phyloP scores from a whole-genome alignment of 2,888 invertebrate species.

The Agrotis ipsilon region DNA sequence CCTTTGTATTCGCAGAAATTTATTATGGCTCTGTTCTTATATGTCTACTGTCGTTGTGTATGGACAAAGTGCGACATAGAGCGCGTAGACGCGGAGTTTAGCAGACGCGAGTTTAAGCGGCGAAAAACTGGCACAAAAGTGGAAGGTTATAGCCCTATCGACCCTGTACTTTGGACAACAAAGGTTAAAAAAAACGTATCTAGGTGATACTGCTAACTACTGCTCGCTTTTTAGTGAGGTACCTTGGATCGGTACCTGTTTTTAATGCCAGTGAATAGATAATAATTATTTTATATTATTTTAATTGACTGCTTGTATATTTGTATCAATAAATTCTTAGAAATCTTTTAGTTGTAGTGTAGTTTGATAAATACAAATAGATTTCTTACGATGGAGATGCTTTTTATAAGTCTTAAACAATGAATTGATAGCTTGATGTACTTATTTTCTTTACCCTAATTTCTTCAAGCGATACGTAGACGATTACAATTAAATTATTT shows the following conservation, averaged over 20 bases:
- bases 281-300: background rate
- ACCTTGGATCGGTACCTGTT: background rate
- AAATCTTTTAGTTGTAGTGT: background rate
- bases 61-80: too few relatives aligned
- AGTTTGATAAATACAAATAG: too few relatives aligned
- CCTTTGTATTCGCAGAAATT: background rate
- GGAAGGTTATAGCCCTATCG: too few relatives aligned
- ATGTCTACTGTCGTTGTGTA: background rate
- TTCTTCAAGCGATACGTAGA: too few relatives aligned
- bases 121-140: too few relatives aligned
- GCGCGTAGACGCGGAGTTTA: too few relatives aligned
- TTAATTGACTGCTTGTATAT: slow-evolving; percentile 20
- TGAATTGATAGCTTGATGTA: background rate
- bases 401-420: slow-evolving; percentile 9
- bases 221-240: background rate
- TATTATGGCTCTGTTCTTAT: slow-evolving; percentile 6
- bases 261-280: slow-evolving; percentile 15
- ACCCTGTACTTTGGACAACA: too few relatives aligned
- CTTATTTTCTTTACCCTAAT: background rate
- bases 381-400: background rate
- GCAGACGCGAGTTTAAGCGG: too few relatives aligned
- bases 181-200: too few relatives aligned
- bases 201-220: slow-evolving; percentile 1
- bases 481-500: too few relatives aligned
- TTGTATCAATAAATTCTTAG: background rate